These are phyloP conservation scores for Margarornis squamiger DNA, from an alignment of 2,797 vertebrate species.

Conservation along the genomic window DNA sequence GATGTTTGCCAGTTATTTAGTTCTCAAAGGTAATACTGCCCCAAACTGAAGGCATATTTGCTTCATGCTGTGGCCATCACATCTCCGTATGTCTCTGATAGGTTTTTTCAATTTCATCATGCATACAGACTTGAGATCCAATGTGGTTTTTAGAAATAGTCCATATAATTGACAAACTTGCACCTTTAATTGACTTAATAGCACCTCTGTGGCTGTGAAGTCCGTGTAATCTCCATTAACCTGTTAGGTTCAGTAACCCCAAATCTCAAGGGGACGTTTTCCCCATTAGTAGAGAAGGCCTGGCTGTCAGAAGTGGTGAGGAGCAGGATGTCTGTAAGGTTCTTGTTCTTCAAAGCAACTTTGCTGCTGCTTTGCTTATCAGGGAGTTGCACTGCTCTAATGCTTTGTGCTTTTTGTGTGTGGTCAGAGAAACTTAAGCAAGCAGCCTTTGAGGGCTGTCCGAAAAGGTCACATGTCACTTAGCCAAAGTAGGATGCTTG, in stretches of 20 bases:
- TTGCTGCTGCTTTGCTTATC: not conserved
- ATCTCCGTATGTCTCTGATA: not conserved
- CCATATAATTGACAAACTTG: conserved; percentile 32
- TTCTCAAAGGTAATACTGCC: not conserved
- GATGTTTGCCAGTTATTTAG: not conserved
- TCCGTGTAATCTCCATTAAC: conserved; percentile 14
- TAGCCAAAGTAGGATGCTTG: not conserved
- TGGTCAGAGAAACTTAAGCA: not conserved
- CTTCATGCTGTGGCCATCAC: not conserved
- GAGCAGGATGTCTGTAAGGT: not conserved
- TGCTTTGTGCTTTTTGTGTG: not conserved
- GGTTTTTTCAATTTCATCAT: not conserved
- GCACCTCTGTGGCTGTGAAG: conserved; percentile 46
- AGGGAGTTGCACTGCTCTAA: not conserved
- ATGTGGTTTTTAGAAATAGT: conserved; percentile 37
- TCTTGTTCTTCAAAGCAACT: not conserved
- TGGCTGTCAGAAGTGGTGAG: not conserved
- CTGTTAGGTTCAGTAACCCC: conserved; percentile 26
- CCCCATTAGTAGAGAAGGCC: not conserved
- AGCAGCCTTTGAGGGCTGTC: not conserved
- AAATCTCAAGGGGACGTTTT: not conserved
- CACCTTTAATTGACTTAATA: conserved; percentile 36
- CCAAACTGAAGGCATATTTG: not conserved
- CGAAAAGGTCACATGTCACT: not conserved
- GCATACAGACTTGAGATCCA: not conserved